Evolutionary conservation across 2,113 vertebrate genomes (phyloP), one percentile per base, ranked within the genome.

Genomic region (Caretta caretta): DNA sequence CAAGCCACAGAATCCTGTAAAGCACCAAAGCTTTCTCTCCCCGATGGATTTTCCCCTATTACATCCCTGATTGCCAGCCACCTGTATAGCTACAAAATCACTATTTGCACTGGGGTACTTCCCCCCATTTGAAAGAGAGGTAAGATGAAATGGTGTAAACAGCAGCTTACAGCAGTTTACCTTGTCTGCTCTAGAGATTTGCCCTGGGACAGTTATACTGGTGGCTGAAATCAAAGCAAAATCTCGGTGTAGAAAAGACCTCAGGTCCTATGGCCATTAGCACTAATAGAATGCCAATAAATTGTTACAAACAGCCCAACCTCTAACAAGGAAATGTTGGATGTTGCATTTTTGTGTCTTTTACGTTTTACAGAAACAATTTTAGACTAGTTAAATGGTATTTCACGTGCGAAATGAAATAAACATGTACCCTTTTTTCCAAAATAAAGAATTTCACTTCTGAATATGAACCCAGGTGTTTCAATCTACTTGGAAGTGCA

Each of bases 401-500:
- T 65, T 90, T 88, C 24, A 25, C 0, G 0, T 85, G 38, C 0
- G 1, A 29, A 86, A 84, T 0, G 2, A 76, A 95, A 92, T 54
- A 8, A 80, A 35, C 54, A 69, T n/a, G 53, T 76, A 69, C 27
- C 56, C 49, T 85, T 92, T 65, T n/a, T 93, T 81, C 80, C 92
- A 54, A 83, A 88, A 72, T 51, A 79, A 87, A 38, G 4, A 94
- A 42, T 85, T 93, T 1, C 4, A 22, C 82, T 94, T 86, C 17
- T 89, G 80, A 31, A 50, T 85, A 51, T 94, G 85, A 90, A 31
- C 83, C 84, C 54, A 49, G 27, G 87, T 81, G 50, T 56, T 75
- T 90, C 88, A 69, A 3, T 69, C 75, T 86, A 25, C 83, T 90
- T 89, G 78, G 90, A 97, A 96, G 86, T 17, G 54, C 76, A 89